Percentiles rank a stretch among this genome's conserved stretches.
phyloP scores from a whole-genome alignment of 2,888 invertebrate species.

The Hirtodrosophila cameraria region DNA sequence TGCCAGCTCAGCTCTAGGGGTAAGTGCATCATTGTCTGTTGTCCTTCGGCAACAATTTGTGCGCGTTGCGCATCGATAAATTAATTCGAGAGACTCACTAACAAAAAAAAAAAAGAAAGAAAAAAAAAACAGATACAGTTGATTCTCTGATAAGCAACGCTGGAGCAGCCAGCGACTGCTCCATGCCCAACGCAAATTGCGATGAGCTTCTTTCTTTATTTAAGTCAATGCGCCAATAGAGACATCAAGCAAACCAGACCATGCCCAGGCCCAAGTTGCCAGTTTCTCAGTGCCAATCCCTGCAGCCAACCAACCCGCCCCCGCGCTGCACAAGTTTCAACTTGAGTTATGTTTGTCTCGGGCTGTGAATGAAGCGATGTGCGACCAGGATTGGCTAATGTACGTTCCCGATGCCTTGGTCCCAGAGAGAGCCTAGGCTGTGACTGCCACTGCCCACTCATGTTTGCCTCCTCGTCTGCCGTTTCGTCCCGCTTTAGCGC shows the following conservation, averaged over 20 bases:
- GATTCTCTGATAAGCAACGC: slow-evolving; percentile 59
- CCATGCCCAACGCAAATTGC: slow-evolving; percentile 50
- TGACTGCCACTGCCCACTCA: slow-evolving; percentile 77
- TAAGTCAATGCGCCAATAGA: slow-evolving; percentile 68
- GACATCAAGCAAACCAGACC: slow-evolving; percentile 70
- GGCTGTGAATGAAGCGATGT: slow-evolving; percentile 76
- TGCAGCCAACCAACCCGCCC: background rate
- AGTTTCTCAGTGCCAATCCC: background rate
- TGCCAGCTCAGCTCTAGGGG: slow-evolving; percentile 9
- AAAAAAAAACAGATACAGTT: slow-evolving; percentile 5
- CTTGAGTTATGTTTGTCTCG: slow-evolving; percentile 72
- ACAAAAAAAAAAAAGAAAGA: slow-evolving; percentile 26
- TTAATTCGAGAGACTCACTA: slow-evolving; percentile 71
- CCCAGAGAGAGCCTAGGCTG: slow-evolving; percentile 25
- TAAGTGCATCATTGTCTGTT: slow-evolving; percentile 44
- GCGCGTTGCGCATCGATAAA: slow-evolving; percentile 83
- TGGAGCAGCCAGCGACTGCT: background rate
- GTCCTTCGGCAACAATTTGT: slow-evolving; percentile 83
- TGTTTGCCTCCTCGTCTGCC: slow-evolving; percentile 39
- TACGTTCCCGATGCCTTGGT: slow-evolving; percentile 22
- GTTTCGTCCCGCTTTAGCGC: slow-evolving; percentile 17
- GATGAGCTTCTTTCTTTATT: slow-evolving; percentile 53
- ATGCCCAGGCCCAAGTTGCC: slow-evolving; percentile 20
- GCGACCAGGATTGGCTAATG: slow-evolving; percentile 78
- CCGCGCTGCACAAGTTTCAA: slow-evolving; percentile 24